Evolutionary conservation across 1,140 invertebrate genomes (phyloP), one percentile per base, ranked within the genome.

Genomic region (Euura saliciscinereae): DNA sequence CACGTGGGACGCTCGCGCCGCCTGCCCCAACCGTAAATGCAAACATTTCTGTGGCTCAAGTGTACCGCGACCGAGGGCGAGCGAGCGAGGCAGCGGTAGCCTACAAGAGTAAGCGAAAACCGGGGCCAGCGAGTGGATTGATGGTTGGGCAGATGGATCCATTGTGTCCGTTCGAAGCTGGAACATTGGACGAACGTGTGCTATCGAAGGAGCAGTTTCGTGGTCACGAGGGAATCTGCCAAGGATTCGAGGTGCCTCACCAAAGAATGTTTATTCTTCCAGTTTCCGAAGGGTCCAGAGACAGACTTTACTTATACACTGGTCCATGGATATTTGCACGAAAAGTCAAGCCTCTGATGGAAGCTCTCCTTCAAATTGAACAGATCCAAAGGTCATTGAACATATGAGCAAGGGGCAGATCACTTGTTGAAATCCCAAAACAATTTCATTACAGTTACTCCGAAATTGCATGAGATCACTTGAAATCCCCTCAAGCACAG

Each of bases 41-140:
- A 84, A 84, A 83, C 82, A 83, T 83, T 83, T 83, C 83, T 81
- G 78, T 74, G 77, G 80, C 77, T 78, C 74, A 75, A 77, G 74
- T 76, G 45, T 43, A 3, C 59, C 51, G 13, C 51, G 51, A 59
- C 51, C 8, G 6, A 59, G 28, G 28, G 28, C 28, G 28, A 28
- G 28, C 28, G 28, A 28, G 28, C 28, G 28, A 28, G 28, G 28
- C 28, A 28, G 28, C 28, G 28, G 28, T 28, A 28, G 28, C 28
- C 28, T 28, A 28, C 28, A 28, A 28, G 28, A n/a, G 51, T 8
- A 59, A 8, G 51, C 3, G 8, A n/a, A 59, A n/a, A 59, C 8
- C 8, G 3, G 2, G 51, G 51, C 51, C 8, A 59, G 66, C 66
- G 43, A 67, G 66, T 67, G 66, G 59, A 59, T 59, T 59, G 51